Base-by-base conservation (phyloP, 2,113 vertebrate genomes). In the Hippocampus barbouri region DNA sequence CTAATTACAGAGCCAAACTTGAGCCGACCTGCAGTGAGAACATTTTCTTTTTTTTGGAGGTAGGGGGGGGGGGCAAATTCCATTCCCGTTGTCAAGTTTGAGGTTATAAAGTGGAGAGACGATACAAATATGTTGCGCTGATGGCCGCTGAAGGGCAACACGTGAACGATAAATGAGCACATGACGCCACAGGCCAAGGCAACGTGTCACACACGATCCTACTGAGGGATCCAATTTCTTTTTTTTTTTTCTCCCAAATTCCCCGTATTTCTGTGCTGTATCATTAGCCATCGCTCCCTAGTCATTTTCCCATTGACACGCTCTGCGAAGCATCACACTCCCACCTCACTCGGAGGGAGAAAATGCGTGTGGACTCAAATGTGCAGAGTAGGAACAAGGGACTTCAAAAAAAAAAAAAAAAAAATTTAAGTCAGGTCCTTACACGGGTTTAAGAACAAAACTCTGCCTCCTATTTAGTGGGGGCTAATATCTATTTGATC, bases 241-340 rank as follows among this genome's bases (percentile, higher is more conserved):
- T 81, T 56, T 71, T 59, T 41, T 65, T 15, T 0, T 14, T 2
- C 34, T 73, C 74, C 34, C 79, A 75, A 78, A 85, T 59, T 78
- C 53, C 66, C 69, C 82, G 75, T 86, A 77, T 79, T 83, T 81
- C 74, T 61, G 69, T 2, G 72, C 77, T 79, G 75, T 74, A 78
- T 85, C 80, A 89, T 88, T 89, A 89, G 74, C 81, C 82, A 71
- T 71, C 79, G 73, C 83, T 84, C 77, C 72, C 74, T 51, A 82
- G 79, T 85, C 86, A 74, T 78, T 87, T 86, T 83, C 82, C 88
- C 79, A 85, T 88, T 89, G 86, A 88, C 86, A 89, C 80, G 85
- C 82, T 88, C 86, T 71, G 78, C 75, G 79, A 82, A 88, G 83
- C 86, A 71, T 74, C 43, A 20, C 74, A 47, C 41, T 66, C 70